Percentiles rank a stretch among this genome's conserved stretches.
Conservation (phyloP, 2,888 invertebrate species). For the Tetropium fuscum region DNA sequence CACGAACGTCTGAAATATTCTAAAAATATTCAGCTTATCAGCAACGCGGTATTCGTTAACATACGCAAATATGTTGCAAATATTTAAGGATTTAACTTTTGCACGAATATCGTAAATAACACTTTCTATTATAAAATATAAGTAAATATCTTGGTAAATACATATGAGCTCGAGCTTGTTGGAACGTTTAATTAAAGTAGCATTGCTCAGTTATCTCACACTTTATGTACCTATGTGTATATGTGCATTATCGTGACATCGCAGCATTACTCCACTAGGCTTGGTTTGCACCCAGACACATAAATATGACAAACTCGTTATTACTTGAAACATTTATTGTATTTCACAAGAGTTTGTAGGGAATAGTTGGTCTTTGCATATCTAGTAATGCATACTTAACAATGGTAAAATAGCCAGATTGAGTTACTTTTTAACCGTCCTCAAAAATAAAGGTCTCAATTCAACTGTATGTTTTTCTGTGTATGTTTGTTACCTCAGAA, state of each 20-base stretch:
- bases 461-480: no score
- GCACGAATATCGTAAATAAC: neutral
- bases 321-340: conserved; percentile 7
- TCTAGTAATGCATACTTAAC: no score
- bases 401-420: no score
- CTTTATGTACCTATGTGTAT: conserved; percentile 24
- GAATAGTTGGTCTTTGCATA: neutral
- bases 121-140: neutral
- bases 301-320: conserved; percentile 24
- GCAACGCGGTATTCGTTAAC: neutral
- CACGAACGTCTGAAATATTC: no score
- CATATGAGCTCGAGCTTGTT: conserved; percentile 5
- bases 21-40: neutral
- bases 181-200: conserved; percentile 18
- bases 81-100: neutral
- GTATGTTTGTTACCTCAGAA: no score
- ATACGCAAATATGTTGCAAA: neutral
- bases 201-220: conserved; percentile 8
- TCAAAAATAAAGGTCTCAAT: no score
- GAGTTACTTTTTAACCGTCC: no score
- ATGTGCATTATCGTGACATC: conserved; percentile 28
- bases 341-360: neutral
- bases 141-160: neutral
- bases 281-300: conserved; percentile 16
- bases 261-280: conserved; percentile 26